A percentile compares a stretch with the other conserved stretches of the same genome.
Evolutionary conservation across 1,140 invertebrate species (phyloP).

Genomic region (silkworm (Bombyx mori)): ASM3026992v2 NC_085127.1:4373001-4373500

Average conservation of each 20-base stretch:
- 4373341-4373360: conserved; percentile 62
- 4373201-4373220: conserved; percentile 47
- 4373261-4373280: conserved; percentile 52
- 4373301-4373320: conserved; percentile 63
- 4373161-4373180: conserved; percentile 28
- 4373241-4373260: conserved; percentile 63
- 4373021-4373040: conserved; percentile 41
- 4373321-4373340: conserved; percentile 38
- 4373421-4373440: conserved; percentile 10
- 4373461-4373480: no score
- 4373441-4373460: conserved; percentile 2
- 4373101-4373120: conserved; percentile 31
- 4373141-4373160: conserved; percentile 33
- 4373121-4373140: conserved; percentile 22
- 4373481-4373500: no score
- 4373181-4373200: conserved; percentile 58
- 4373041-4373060: conserved; percentile 41
- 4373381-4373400: conserved; percentile 35
- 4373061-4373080: conserved; percentile 21
- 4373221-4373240: conserved; percentile 66
- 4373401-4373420: conserved; percentile 44
- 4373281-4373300: conserved; percentile 29
- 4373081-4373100: conserved; percentile 37
- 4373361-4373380: conserved; percentile 61
- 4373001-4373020: conserved; percentile 28